Evolutionary conservation across 2,888 invertebrate species (phyloP).

Genomic region (Thereva unica): DNA sequence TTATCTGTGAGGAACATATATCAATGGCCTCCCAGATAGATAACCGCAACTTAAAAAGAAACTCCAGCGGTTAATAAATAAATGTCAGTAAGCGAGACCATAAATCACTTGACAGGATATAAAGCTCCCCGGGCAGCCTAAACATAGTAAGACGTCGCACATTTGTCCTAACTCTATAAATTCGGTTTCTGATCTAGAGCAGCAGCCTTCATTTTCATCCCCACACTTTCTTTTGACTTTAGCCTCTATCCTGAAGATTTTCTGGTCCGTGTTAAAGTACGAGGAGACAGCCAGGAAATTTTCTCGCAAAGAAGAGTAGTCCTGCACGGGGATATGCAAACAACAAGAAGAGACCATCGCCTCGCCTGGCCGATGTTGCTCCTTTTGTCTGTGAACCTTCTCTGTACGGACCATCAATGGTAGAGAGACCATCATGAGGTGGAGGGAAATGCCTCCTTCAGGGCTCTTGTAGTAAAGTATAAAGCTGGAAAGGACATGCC

Average conservation of each 20-base stretch:
- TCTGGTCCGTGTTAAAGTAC: conserved; percentile 26
- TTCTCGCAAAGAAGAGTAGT: conserved; percentile 14
- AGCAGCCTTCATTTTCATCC: conserved; percentile 24
- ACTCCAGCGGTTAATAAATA: conserved; percentile 19
- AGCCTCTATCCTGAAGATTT: no score
- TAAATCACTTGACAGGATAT: conserved; percentile 28
- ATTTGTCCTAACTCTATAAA: conserved; percentile 35
- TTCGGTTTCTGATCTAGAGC: conserved; percentile 22
- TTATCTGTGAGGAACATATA: no score
- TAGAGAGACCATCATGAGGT: neutral
- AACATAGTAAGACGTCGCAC: conserved; percentile 15
- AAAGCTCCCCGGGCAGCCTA: conserved; percentile 3
- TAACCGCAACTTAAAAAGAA: no score
- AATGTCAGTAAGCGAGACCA: conserved; percentile 20
- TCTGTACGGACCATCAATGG: conserved; percentile 23
- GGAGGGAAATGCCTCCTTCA: neutral
- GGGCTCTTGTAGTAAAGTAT: no score
- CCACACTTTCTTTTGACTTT: conserved; percentile 12
- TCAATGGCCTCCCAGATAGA: no score
- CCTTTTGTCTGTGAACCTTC: conserved; percentile 8
- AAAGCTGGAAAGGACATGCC: neutral
- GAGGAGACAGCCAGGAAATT: conserved; percentile 32
- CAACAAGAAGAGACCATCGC: conserved; percentile 14
- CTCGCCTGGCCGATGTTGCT: no score
- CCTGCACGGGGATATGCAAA: conserved; percentile 31